A percentile compares a stretch with the other conserved stretches of the same genome.
phyloP scores from a whole-genome alignment of 2,888 invertebrate species.

The Lithophane ornitopus region DNA sequence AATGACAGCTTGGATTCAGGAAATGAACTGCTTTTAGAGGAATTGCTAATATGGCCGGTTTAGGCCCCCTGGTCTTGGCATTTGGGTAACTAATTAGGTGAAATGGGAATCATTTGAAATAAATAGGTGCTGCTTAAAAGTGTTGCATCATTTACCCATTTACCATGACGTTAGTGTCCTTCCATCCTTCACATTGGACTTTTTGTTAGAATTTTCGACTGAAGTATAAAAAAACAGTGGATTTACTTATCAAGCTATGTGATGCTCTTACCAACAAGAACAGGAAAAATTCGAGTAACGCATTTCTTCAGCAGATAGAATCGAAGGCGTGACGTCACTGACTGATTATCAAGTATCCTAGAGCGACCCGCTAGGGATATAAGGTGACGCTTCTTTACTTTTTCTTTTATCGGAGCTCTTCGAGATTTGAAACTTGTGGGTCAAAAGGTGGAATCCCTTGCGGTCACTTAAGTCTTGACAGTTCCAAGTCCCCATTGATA shows the following conservation, averaged over 20 bases:
- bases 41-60: too few relatives aligned
- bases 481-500: conserved; percentile 37
- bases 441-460: conserved; percentile 55
- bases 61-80: neutral
- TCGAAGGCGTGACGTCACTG: conserved; percentile 21
- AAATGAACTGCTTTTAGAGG: too few relatives aligned
- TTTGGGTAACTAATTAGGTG: conserved; percentile 6
- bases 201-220: neutral
- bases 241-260: neutral
- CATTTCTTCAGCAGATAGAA: conserved; percentile 21
- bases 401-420: conserved; percentile 52
- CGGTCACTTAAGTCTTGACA: conserved; percentile 58
- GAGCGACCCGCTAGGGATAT: conserved; percentile 32
- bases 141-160: neutral
- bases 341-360: conserved; percentile 40
- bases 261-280: neutral
- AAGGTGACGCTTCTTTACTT: conserved; percentile 37
- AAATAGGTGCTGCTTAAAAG: neutral
- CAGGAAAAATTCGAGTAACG: neutral
- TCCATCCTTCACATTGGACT: neutral
- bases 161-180: neutral
- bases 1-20: too few relatives aligned
- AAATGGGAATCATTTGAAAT: neutral
- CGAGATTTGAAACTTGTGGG: conserved; percentile 58
- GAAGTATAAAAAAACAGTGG: neutral